These are phyloP conservation scores for Sinocyclocheilus grahami DNA, from an alignment of 2,113 vertebrate genomes.

Conservation along the genomic window DNA sequence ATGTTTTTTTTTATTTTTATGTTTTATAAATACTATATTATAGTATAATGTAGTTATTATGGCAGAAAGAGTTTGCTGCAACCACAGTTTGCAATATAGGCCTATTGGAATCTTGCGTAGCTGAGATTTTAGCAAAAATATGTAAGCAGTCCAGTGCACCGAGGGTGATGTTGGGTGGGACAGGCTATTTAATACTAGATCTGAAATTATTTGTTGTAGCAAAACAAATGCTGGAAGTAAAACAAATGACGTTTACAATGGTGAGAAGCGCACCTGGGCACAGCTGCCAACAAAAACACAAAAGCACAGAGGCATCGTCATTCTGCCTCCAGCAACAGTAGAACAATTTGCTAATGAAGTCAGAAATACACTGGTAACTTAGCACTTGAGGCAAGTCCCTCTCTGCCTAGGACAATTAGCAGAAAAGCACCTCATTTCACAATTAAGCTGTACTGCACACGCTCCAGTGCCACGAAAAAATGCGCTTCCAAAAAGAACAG, in stretches of 20 bases:
- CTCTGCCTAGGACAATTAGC: constrained; percentile 22
- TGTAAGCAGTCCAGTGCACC: too few relatives aligned
- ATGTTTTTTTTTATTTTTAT: too few relatives aligned
- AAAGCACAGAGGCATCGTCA: neutral
- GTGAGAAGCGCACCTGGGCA: neutral
- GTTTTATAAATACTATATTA: too few relatives aligned
- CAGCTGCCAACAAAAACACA: neutral
- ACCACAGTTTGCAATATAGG: too few relatives aligned
- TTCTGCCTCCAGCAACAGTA: constrained; percentile 11
- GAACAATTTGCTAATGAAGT: constrained; percentile 25
- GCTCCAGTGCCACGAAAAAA: neutral
- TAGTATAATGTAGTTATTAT: too few relatives aligned
- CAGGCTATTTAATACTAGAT: neutral
- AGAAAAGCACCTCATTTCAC: constrained; percentile 16
- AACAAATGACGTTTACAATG: neutral
- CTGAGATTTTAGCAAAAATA: too few relatives aligned
- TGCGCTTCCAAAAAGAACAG: neutral
- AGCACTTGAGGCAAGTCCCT: constrained; percentile 28
- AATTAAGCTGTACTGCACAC: constrained; percentile 9
- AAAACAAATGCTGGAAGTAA: neutral
- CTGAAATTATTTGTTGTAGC: neutral
- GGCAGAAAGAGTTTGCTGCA: too few relatives aligned
- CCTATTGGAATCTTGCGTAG: too few relatives aligned
- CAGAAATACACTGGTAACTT: constrained; percentile 19
- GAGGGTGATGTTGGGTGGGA: too few relatives aligned